phyloP scores from a whole-genome alignment of 2,113 vertebrate species.

The Dicaeum eximium region DNA sequence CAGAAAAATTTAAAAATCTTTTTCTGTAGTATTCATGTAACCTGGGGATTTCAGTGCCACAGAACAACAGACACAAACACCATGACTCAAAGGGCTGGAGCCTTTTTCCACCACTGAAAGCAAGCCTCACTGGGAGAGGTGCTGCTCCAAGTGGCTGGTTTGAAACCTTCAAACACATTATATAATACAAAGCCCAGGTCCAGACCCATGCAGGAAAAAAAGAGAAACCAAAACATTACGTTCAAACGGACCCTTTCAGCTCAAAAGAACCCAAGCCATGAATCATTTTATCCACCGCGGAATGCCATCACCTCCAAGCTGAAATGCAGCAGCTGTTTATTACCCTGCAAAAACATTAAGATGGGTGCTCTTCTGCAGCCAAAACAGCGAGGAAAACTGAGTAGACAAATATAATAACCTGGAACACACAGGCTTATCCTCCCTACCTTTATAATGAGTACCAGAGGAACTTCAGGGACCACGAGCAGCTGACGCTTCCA shows the following conservation, averaged over 20 bases:
- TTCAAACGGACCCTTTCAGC: background rate
- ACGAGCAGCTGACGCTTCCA: constrained; percentile 11
- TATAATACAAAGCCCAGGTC: background rate
- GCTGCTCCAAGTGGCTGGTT: background rate
- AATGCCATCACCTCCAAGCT: background rate
- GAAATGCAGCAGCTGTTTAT: constrained; percentile 43
- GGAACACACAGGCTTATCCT: constrained; percentile 28
- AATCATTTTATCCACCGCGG: constrained; percentile 21
- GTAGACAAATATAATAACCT: constrained; percentile 17
- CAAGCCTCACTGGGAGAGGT: background rate
- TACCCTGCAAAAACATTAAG: background rate
- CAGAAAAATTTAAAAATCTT: background rate
- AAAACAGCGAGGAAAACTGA: background rate
- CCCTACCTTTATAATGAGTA: constrained; percentile 53
- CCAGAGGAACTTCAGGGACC: constrained; percentile 39
- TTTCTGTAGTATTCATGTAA: background rate
- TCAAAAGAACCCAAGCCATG: background rate
- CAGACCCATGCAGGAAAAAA: background rate
- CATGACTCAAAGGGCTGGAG: constrained; percentile 7
- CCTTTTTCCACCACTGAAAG: background rate
- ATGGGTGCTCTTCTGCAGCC: background rate
- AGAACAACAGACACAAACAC: background rate
- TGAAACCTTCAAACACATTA: background rate
- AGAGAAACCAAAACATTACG: constrained; percentile 12
- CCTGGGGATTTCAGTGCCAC: background rate